phyloP scores from a whole-genome alignment of 2,888 invertebrate genomes.

The Periphyllus acericola region DNA sequence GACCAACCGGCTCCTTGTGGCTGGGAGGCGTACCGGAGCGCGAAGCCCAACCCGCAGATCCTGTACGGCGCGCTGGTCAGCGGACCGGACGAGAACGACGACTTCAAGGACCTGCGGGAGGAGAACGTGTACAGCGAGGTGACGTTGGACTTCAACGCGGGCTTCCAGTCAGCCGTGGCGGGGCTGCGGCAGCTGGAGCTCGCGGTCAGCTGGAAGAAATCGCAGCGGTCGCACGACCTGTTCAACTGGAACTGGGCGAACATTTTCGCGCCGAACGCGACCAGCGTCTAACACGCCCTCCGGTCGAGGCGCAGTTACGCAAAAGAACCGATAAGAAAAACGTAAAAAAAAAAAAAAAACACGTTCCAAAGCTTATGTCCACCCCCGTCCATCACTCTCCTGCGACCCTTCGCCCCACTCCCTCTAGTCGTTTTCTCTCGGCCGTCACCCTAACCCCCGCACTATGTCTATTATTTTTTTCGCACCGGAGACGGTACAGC shows the following conservation, averaged over 20 bases:
- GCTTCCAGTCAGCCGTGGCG: constrained; percentile 71
- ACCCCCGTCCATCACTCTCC: not conserved
- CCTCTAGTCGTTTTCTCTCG: not conserved
- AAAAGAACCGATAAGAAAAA: no score
- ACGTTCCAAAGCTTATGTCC: not conserved
- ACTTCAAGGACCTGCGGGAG: constrained; percentile 70
- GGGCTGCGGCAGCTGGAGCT: constrained; percentile 68
- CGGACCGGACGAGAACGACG: constrained; percentile 71
- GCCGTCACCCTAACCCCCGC: no score
- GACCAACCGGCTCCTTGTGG: constrained; percentile 69
- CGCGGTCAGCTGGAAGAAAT: not conserved
- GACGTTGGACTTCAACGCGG: constrained; percentile 72
- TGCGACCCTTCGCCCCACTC: no score
- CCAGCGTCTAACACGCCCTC: not conserved
- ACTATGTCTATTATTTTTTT: no score
- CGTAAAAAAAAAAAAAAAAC: no score
- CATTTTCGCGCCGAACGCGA: not conserved
- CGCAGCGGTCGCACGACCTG: not conserved
- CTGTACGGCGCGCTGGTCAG: constrained; percentile 72
- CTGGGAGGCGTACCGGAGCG: constrained; percentile 68
- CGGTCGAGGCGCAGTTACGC: not conserved
- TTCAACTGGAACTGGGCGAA: not conserved
- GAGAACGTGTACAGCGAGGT: constrained; percentile 72
- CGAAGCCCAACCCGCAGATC: constrained; percentile 70
- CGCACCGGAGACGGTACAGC: not conserved